Evolutionary conservation across 2,888 invertebrate genomes (phyloP), one percentile per base, ranked within the genome.

Genomic region (Abrostola triplasia): DNA sequence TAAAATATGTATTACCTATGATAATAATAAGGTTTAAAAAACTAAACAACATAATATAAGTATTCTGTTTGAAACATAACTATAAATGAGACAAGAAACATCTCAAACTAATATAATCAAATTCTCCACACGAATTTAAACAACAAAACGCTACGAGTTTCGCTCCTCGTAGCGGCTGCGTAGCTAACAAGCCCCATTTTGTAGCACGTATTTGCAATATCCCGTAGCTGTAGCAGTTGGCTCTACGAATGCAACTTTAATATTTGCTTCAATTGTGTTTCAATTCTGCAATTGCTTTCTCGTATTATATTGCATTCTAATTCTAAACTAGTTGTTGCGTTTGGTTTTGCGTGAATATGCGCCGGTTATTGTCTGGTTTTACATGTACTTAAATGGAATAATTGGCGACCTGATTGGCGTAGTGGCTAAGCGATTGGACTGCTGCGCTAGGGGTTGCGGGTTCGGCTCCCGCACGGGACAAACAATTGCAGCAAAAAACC

Each of bases 151-250:
- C 76, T 75, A 59, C 73, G 60, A 47, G 56, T 55, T 57, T 50
- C 51, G 51, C 44, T 53, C 24, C 62, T 67, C 76, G 73, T 72
- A 74, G 75, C 59, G 71, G 52, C 68, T 63, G 76, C 73, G 78
- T 77, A 78, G 77, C 69, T 69, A 78, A 71, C 78, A 74, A 72
- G 72, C 72, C 54, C 56, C 67, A 68, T 77, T n/a, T 77, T 68
- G 79, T 65, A 77, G 71, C 79, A 79, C 80, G 79, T 79, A 79
- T 74, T 70, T 61, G 78, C 79, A 76, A 80, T 80, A 80, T 80
- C 76, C 61, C 76, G 70, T 67, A 69, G 76, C 73, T 69, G 70
- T 58, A 72, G 73, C 79, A 80, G 70, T 67, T 74, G 73, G 67
- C 56, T 63, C 55, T 63, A 48, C 67, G 66, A 66, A 71, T 74